A percentile compares a stretch with the other conserved stretches of the same genome.
Evolutionary conservation across 2,888 invertebrate genomes (phyloP).

Genomic region (Calliphora vomitoria): DNA sequence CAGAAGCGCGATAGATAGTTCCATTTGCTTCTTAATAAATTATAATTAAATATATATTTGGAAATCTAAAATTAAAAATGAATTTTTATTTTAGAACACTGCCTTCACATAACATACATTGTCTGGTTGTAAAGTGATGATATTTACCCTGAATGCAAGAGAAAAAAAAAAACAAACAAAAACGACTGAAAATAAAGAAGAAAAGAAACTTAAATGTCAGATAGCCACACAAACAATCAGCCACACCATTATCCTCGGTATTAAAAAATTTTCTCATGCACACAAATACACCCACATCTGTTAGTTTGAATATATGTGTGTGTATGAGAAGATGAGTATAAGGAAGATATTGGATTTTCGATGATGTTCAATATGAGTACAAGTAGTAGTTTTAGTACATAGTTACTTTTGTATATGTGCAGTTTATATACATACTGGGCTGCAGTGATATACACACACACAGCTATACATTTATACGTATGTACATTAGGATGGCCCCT

Average conservation of each 20-base stretch:
- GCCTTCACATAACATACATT: conserved; percentile 34
- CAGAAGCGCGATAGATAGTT: no score
- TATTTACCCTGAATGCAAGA: conserved; percentile 65
- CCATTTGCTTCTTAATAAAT: no score
- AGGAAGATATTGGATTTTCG: conserved; percentile 42
- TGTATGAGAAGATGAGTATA: background rate
- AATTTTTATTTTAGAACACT: conserved; percentile 15
- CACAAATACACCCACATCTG: conserved; percentile 5
- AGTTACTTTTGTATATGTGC: conserved; percentile 34
- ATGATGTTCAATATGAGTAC: conserved; percentile 11
- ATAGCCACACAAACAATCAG: conserved; percentile 68
- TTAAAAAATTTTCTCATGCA: conserved; percentile 9
- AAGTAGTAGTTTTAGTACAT: background rate
- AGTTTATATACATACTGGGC: conserved; percentile 26
- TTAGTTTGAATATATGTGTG: background rate
- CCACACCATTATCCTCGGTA: conserved; percentile 64
- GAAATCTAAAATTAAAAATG: background rate
- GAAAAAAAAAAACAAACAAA: conserved; percentile 21
- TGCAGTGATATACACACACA: conserved; percentile 7
- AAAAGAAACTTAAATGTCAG: conserved; percentile 69
- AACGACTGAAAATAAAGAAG: conserved; percentile 15
- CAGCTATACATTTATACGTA: background rate
- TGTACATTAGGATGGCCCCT: no score
- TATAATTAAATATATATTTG: no score
- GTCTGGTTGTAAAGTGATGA: conserved; percentile 63